Base-by-base conservation (phyloP, 2,888 invertebrate species). In the Coleophora deauratella region DNA sequence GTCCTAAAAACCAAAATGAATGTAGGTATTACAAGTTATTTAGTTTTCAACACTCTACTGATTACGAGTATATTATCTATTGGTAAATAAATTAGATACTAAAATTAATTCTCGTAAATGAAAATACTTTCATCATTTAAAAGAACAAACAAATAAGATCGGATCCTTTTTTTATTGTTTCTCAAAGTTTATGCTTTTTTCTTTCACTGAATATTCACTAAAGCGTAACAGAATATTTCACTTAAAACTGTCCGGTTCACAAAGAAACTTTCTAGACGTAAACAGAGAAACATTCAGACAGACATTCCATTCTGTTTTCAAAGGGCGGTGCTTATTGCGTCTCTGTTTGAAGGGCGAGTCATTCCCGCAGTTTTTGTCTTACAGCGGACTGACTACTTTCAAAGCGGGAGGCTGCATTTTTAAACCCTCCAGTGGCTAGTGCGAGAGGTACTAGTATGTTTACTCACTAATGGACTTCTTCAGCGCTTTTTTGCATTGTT, bases 281-380 rank as follows among this genome's bases (percentile, higher is more conserved):
- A 27, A 46, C 48, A 50, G 48, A 63, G 59, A 65, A 64, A 62
- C 64, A 62, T 58, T 58, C 62, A 62, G 63, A 66, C 21, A 21
- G 3, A 46, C 72, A 68, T 73, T 67, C 66, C 70, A 68, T 71
- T 70, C 66, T 72, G 67, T 67, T 78, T 74, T 78, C 78, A 81
- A 82, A 82, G 75, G 71, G 66, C 63, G 68, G 67, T 74, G 76
- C 77, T 21, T 81, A 77, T 68, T 79, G 65, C 68, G 64, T 62
- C 65, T 69, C 75, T 77, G 74, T 78, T 80, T 78, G 78, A 76
- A 66, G 64, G 72, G 76, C 72, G 73, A 69, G 75, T 78, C 80
- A 79, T 78, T 79, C 75, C 74, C 74, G 64, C 69, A 62, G 73
- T 80, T 80, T 80, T 80, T 81, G 79, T 81, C 77, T 80, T 68